Percentiles rank a stretch among this genome's conserved stretches.
Conservation (phyloP, 2,888 invertebrate species). For the Temnothorax unifasciatus region DNA sequence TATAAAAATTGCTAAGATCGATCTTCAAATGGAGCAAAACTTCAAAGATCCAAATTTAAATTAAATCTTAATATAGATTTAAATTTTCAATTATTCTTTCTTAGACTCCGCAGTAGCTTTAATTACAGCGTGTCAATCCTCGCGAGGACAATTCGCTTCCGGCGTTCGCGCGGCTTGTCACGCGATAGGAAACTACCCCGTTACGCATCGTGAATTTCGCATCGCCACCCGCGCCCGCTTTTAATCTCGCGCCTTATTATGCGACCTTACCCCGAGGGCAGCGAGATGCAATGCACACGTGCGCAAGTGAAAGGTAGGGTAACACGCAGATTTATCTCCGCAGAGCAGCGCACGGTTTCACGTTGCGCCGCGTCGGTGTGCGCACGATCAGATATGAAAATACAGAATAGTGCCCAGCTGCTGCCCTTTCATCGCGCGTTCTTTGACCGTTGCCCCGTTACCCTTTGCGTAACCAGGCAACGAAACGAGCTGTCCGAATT, state of each 20-base stretch:
- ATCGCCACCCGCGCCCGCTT: constrained; percentile 73
- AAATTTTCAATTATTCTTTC: background rate
- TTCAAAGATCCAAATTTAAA: background rate
- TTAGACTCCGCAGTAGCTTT: background rate
- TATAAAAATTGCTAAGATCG: background rate
- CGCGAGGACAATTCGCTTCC: background rate
- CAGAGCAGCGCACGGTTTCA: constrained; percentile 53
- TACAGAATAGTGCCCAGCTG: constrained; percentile 62
- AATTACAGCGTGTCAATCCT: background rate
- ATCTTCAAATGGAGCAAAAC: background rate
- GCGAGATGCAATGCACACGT: constrained; percentile 69
- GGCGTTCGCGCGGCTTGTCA: background rate
- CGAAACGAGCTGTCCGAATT: background rate
- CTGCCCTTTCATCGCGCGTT: constrained; percentile 66
- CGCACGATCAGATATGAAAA: constrained; percentile 71
- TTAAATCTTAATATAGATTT: background rate
- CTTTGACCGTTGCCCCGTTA: constrained; percentile 60
- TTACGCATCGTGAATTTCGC: constrained; percentile 70
- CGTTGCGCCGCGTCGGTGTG: constrained; percentile 27
- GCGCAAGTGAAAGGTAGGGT: constrained; percentile 80
- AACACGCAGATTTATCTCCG: constrained; percentile 71
- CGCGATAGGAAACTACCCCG: constrained; percentile 50
- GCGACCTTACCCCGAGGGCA: constrained; percentile 73
- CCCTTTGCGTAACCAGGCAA: constrained; percentile 16
- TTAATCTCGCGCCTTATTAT: constrained; percentile 69